Evolutionary conservation across 2,888 invertebrate species (phyloP).

Genomic region (Rhimphoctona megacephalus): DNA sequence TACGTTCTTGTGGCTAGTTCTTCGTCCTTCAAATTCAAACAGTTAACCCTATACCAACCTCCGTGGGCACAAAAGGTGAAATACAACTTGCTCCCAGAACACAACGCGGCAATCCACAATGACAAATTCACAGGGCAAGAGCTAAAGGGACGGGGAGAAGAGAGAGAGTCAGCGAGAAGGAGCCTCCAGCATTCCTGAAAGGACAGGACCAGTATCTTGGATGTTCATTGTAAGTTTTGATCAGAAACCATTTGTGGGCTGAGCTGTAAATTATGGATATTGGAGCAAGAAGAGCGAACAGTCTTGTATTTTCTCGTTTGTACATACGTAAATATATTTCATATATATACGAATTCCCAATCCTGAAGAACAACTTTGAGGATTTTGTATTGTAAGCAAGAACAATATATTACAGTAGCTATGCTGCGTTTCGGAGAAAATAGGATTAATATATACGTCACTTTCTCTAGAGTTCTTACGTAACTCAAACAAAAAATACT

Average conservation of each 20-base stretch:
- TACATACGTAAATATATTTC: background rate
- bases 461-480: background rate
- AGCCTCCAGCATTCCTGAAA: background rate
- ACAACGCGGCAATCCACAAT: conserved; percentile 69
- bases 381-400: conserved; percentile 8
- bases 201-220: conserved; percentile 55
- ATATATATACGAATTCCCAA: background rate
- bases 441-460: background rate
- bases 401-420: conserved; percentile 36
- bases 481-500: background rate
- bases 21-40: conserved; percentile 51
- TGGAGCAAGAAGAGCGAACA: conserved; percentile 25
- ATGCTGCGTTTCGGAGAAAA: background rate
- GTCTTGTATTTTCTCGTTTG: conserved; percentile 38
- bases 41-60: conserved; percentile 25
- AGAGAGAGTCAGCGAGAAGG: background rate
- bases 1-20: conserved; percentile 45
- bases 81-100: conserved; percentile 45
- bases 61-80: conserved; percentile 41
- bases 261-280: conserved; percentile 72
- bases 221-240: conserved; percentile 66
- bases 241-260: conserved; percentile 64
- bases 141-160: conserved; percentile 3
- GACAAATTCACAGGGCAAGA: conserved; percentile 60
- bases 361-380: background rate